Evolutionary conservation across 2,113 vertebrate species (phyloP).

Genomic region (Jacana jacana): DNA sequence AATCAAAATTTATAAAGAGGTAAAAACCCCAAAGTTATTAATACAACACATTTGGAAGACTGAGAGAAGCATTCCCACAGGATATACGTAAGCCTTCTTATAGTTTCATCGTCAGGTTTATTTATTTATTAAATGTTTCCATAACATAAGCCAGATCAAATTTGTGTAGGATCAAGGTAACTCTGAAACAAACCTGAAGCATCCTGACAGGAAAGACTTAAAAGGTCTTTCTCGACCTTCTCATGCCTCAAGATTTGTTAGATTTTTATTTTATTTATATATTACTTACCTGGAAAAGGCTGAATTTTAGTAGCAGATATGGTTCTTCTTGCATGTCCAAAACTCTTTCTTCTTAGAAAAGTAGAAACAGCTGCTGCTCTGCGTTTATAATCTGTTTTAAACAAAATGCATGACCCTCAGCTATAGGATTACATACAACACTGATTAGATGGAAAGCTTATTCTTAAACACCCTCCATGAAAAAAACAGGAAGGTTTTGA

Average conservation of each 20-base stretch:
- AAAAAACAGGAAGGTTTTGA: neutral
- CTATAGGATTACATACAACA: neutral
- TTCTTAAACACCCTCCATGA: neutral
- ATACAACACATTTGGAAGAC: neutral
- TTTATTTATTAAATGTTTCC: neutral
- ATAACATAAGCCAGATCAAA: neutral
- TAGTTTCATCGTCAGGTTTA: neutral
- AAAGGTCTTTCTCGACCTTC: neutral
- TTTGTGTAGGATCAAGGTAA: neutral
- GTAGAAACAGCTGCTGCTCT: neutral
- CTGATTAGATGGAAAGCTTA: neutral
- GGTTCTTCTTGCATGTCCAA: neutral
- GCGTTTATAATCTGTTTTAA: slow-evolving; percentile 53
- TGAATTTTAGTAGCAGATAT: neutral
- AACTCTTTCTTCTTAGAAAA: slow-evolving; percentile 37
- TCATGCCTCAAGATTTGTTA: neutral
- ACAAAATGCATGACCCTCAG: slow-evolving; percentile 20
- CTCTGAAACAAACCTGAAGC: neutral
- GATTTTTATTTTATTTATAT: neutral
- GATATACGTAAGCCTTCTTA: neutral
- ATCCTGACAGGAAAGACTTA: neutral
- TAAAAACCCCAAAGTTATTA: neutral
- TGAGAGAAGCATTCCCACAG: neutral
- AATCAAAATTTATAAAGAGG: neutral
- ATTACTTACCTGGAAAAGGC: slow-evolving; percentile 63